These are phyloP conservation scores for Anthonomus grandis DNA, from an alignment of 1,140 invertebrate genomes.

Conservation along the genomic window DNA sequence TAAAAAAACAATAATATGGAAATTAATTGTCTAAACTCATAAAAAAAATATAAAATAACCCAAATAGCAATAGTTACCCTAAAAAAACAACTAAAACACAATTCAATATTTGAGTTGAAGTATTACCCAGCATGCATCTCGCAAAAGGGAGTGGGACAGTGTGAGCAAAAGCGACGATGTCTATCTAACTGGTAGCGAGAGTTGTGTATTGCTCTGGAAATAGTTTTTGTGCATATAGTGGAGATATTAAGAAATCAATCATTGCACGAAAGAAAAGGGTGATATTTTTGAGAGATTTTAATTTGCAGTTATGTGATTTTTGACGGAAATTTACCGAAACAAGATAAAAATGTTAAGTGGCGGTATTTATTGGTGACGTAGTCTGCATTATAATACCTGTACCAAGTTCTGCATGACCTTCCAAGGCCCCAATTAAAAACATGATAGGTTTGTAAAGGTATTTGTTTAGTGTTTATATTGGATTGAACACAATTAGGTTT, in stretches of 20 bases:
- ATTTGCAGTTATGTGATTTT: slow-evolving; percentile 15
- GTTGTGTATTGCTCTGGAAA: slow-evolving; percentile 17
- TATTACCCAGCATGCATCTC: slow-evolving; percentile 37
- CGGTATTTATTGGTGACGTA: slow-evolving; percentile 29
- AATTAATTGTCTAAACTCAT: no score
- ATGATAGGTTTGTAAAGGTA: slow-evolving; percentile 24
- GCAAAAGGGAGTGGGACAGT: slow-evolving; percentile 36
- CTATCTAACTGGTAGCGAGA: slow-evolving; percentile 12
- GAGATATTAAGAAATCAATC: not conserved
- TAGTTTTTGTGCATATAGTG: slow-evolving; percentile 4
- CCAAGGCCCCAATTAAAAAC: slow-evolving; percentile 31
- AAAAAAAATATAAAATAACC: no score
- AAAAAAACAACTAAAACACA: slow-evolving; percentile 11
- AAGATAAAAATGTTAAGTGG: slow-evolving; percentile 27
- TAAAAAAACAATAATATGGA: no score
- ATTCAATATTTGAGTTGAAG: slow-evolving; percentile 18
- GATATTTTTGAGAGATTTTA: slow-evolving; percentile 12
- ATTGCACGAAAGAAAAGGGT: slow-evolving; percentile 11
- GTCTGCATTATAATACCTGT: slow-evolving; percentile 35
- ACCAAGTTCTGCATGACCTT: slow-evolving; percentile 27
- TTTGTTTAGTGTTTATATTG: slow-evolving; percentile 5
- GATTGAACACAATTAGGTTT: not conserved
- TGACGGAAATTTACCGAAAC: not conserved
- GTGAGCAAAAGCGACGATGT: slow-evolving; percentile 27
- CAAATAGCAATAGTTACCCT: no score